phyloP scores from a whole-genome alignment of 2,113 vertebrate species.

The Halichoerus grypus region DNA sequence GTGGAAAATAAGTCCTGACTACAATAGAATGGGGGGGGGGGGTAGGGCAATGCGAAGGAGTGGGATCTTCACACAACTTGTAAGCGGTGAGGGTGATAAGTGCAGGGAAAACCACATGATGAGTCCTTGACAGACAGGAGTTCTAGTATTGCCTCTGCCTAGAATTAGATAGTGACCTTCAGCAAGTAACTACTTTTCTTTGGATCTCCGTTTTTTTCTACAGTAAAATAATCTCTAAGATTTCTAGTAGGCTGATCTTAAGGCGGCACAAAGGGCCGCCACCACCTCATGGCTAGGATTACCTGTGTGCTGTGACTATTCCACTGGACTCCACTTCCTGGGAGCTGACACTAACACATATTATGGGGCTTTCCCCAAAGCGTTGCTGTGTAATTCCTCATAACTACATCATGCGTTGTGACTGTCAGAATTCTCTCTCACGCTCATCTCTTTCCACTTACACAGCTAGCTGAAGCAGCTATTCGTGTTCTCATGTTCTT shows the following conservation, averaged over 20 bases:
- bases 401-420: neutral
- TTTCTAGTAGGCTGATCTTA: neutral
- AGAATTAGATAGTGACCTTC: neutral
- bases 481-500: neutral
- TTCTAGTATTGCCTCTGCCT: neutral
- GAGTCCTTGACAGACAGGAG: neutral
- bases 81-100: neutral
- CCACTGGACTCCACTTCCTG: neutral
- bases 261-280: neutral
- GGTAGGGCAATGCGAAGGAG: no score
- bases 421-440: neutral
- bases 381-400: neutral
- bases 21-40: neutral
- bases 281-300: neutral
- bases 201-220: neutral
- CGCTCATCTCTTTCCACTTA: neutral
- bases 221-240: neutral
- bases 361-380: neutral
- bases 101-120: rapidly evolving
- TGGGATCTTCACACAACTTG: neutral
- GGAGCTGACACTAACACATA: no score
- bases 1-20: neutral
- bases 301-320: neutral
- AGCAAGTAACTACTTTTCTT: neutral
- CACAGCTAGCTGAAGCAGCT: neutral